Evolutionary conservation across 2,797 vertebrate genomes (phyloP).

Genomic region (Acridotheres tristis): DNA sequence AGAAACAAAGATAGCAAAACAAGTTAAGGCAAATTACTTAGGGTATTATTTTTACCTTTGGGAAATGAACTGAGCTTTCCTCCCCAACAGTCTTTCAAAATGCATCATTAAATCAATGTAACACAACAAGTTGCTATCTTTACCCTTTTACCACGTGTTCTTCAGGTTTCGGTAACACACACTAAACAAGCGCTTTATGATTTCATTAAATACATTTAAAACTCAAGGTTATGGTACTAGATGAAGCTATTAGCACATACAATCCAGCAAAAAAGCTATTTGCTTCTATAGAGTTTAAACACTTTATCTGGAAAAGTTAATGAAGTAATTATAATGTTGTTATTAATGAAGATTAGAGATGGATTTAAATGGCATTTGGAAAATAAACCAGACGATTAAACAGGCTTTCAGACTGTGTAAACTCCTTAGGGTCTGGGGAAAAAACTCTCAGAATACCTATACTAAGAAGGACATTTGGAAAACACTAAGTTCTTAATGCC

Average conservation of each 20-base stretch:
- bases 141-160: background rate
- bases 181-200: constrained; percentile 59
- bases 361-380: constrained; percentile 22
- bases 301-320: constrained; percentile 43
- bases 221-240: background rate
- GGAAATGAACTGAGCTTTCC: constrained; percentile 36
- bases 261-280: constrained; percentile 13
- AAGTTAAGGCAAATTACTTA: constrained; percentile 13
- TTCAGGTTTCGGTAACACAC: constrained; percentile 51
- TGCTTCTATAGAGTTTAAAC: background rate
- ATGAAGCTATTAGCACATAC: constrained; percentile 5
- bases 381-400: constrained; percentile 42
- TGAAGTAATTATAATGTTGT: constrained; percentile 37
- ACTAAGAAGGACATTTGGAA: background rate
- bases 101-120: constrained; percentile 8
- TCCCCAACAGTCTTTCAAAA: background rate
- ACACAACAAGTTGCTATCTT: constrained; percentile 17
- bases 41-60: constrained; percentile 33
- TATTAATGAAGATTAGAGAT: constrained; percentile 44
- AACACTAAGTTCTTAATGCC: background rate
- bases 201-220: constrained; percentile 47
- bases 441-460: background rate
- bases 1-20: constrained; percentile 52
- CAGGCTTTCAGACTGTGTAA: background rate
- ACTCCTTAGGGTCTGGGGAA: background rate